These are phyloP conservation scores for Pachyrhynchus sulphureomaculatus DNA, from an alignment of 1,140 invertebrate genomes.

Conservation along the genomic window DNA sequence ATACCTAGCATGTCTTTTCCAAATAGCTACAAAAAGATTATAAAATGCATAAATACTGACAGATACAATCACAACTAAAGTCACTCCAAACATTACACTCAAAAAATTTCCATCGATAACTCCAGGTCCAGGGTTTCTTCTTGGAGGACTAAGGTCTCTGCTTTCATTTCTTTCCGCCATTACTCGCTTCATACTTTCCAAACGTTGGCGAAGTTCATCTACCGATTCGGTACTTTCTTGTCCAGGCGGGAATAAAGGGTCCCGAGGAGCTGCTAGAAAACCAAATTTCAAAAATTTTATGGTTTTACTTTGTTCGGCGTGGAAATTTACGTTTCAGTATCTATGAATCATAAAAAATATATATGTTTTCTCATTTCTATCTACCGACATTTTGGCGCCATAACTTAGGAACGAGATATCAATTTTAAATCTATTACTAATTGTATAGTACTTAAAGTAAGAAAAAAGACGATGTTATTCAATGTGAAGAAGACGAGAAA, in stretches of 20 bases:
- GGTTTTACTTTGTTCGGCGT: too few species aligned
- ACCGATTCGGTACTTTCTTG: slow-evolving; percentile 59
- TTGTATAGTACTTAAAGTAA: too few species aligned
- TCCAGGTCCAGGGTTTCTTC: slow-evolving; percentile 52
- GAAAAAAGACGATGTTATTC: too few species aligned
- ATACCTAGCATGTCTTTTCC: slow-evolving; percentile 75
- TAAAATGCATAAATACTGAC: slow-evolving; percentile 83
- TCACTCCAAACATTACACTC: slow-evolving; percentile 74
- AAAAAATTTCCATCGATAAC: slow-evolving; percentile 79
- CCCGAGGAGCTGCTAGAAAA: neutral
- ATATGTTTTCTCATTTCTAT: too few species aligned
- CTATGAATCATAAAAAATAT: too few species aligned
- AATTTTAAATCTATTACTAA: too few species aligned
- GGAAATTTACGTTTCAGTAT: too few species aligned
- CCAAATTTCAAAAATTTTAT: neutral
- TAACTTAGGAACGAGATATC: too few species aligned
- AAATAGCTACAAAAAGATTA: slow-evolving; percentile 75
- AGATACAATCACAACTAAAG: slow-evolving; percentile 72
- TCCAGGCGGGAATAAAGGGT: neutral
- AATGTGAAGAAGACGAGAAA: too few species aligned
- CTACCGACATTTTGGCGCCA: too few species aligned
- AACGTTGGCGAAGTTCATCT: slow-evolving; percentile 71
- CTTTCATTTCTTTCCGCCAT: slow-evolving; percentile 69
- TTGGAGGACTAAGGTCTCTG: slow-evolving; percentile 53
- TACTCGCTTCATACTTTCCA: slow-evolving; percentile 75